phyloP scores from a whole-genome alignment of 2,797 vertebrate species.

The Morelia viridis region DNA sequence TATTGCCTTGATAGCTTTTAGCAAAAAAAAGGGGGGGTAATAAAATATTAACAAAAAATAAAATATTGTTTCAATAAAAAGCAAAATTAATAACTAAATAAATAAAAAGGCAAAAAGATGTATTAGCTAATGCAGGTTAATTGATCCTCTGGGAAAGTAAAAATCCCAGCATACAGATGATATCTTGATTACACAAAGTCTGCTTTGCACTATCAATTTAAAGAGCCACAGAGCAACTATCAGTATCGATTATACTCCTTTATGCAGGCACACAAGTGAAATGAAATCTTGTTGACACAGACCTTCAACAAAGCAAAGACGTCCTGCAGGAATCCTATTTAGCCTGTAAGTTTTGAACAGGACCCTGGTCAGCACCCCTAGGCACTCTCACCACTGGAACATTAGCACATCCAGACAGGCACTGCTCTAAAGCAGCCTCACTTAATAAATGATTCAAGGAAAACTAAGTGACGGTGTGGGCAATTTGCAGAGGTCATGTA shows the following conservation, averaged over 20 bases:
- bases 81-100: background rate
- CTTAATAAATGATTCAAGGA: conserved; percentile 23
- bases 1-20: background rate
- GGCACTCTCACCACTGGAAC: background rate
- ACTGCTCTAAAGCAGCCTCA: background rate
- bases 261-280: conserved; percentile 13
- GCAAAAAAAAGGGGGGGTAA: background rate
- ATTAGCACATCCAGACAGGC: background rate
- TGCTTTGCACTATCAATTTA: conserved; percentile 19
- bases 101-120: background rate
- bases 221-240: conserved; percentile 15
- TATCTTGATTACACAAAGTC: conserved; percentile 27
- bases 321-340: background rate
- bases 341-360: background rate
- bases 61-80: background rate
- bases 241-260: conserved; percentile 20
- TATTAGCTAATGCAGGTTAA: conserved; percentile 28
- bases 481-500: conserved; percentile 12
- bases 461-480: conserved; percentile 1
- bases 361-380: background rate
- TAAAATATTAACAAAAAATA: background rate
- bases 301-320: background rate
- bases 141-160: conserved; percentile 2
- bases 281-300: conserved; percentile 14
- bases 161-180: background rate